These are phyloP conservation scores for Diaphora mendica DNA, from an alignment of 2,888 invertebrate species.

Conservation along the genomic window DNA sequence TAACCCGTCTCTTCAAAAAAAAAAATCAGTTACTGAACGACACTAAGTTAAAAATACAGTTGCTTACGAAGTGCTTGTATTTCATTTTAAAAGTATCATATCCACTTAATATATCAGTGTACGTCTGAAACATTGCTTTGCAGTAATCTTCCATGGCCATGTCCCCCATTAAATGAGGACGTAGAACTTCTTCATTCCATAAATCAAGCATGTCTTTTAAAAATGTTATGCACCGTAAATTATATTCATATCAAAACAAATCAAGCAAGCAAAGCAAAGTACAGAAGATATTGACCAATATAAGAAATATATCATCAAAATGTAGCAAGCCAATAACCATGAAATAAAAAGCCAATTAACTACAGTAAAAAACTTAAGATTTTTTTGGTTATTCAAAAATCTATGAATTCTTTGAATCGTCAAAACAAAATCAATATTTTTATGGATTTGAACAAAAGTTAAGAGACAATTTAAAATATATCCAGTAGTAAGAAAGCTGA, in stretches of 20 bases:
- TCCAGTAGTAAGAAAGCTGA: neutral
- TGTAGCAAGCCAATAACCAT: neutral
- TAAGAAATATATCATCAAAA: neutral
- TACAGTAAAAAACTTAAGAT: neutral
- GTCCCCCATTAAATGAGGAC: neutral
- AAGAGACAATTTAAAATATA: slow-evolving; percentile 13
- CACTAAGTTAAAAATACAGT: too few species aligned
- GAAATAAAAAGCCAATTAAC: slow-evolving; percentile 12
- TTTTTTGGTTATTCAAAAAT: slow-evolving; percentile 7
- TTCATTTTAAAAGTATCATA: slow-evolving; percentile 18
- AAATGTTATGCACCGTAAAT: slow-evolving; percentile 31
- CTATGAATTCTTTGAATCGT: slow-evolving; percentile 24
- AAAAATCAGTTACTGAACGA: too few species aligned
- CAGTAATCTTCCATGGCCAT: neutral
- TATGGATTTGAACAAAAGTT: neutral
- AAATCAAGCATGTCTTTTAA: slow-evolving; percentile 18
- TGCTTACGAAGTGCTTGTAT: slow-evolving; percentile 27
- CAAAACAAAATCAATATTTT: slow-evolving; percentile 21
- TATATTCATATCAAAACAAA: slow-evolving; percentile 21
- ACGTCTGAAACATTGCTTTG: slow-evolving; percentile 17
- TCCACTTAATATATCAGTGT: slow-evolving; percentile 20
- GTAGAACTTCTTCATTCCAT: slow-evolving; percentile 29
- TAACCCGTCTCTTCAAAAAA: too few species aligned
- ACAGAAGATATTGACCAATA: neutral
- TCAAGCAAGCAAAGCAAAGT: neutral